These are phyloP conservation scores for Liasis olivaceus DNA, from an alignment of 2,797 vertebrate species.

Conservation along the genomic window DNA sequence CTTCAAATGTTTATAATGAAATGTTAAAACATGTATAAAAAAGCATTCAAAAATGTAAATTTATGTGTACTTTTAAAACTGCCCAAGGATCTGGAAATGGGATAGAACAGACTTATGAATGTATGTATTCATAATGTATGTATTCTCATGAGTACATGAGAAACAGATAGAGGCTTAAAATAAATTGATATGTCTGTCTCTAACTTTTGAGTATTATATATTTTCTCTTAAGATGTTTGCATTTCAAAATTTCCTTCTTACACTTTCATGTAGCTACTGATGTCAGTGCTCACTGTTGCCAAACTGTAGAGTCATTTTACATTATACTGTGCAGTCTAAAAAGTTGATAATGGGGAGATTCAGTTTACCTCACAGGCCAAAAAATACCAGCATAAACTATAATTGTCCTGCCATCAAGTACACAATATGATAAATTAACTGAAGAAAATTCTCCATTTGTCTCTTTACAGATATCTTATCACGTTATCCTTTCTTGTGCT, in stretches of 20 bases:
- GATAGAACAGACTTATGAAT: not conserved
- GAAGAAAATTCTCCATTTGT: conserved; percentile 10
- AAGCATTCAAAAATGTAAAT: not conserved
- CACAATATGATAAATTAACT: conserved; percentile 10
- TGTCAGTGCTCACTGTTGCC: not conserved
- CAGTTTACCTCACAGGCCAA: conserved; percentile 34
- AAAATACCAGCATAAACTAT: conserved; percentile 1
- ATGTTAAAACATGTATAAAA: not conserved
- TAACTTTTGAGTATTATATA: not conserved
- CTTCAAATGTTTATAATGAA: not conserved
- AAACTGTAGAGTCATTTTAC: not conserved
- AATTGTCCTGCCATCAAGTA: not conserved
- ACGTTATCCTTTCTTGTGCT: not conserved
- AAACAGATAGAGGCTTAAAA: not conserved
- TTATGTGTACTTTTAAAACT: not conserved
- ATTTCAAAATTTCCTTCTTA: not conserved
- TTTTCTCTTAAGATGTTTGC: not conserved
- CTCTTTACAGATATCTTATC: not conserved
- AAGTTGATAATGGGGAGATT: not conserved
- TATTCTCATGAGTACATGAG: no score
- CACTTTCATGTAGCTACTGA: not conserved
- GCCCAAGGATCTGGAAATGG: not conserved
- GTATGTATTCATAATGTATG: no score
- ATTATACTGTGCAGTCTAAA: not conserved
- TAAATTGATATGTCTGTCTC: not conserved